phyloP scores from a whole-genome alignment of 2,797 vertebrate species.

The Epinephelus awoara region DNA sequence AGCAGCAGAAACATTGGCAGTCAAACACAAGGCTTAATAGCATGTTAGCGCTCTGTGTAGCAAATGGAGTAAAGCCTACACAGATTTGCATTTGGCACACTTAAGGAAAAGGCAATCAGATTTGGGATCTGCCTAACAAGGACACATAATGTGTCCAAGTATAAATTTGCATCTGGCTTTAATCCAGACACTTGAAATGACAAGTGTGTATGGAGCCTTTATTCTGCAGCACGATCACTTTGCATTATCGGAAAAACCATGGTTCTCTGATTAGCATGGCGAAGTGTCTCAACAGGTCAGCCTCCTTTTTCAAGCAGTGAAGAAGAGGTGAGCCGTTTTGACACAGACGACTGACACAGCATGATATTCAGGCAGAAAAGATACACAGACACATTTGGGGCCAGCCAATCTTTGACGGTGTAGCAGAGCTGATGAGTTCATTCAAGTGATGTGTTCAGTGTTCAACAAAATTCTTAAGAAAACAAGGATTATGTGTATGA shows the following conservation, averaged over 20 bases:
- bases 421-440: slow-evolving; percentile 22
- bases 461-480: slow-evolving; percentile 12
- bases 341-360: slow-evolving; percentile 32
- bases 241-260: not conserved
- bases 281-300: slow-evolving; percentile 4
- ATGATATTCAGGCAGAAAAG: slow-evolving; percentile 35
- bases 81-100: not conserved
- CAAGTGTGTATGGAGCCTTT: slow-evolving; percentile 5
- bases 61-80: not conserved
- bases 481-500: slow-evolving; percentile 32
- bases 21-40: not conserved
- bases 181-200: slow-evolving; percentile 16
- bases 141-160: not conserved
- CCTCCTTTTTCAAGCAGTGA: slow-evolving; percentile 29
- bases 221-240: not conserved
- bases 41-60: not conserved
- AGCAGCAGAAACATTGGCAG: not conserved
- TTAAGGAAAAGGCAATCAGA: slow-evolving; percentile 17
- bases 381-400: slow-evolving; percentile 24
- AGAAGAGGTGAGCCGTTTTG: slow-evolving; percentile 30
- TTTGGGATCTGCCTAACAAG: not conserved
- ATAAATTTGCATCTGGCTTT: slow-evolving; percentile 4
- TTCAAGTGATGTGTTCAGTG: slow-evolving; percentile 12
- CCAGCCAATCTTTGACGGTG: slow-evolving; percentile 19
- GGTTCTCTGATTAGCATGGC: not conserved